Conservation (phyloP, 1,140 invertebrate species). For the Drosophila ambigua region DNA sequence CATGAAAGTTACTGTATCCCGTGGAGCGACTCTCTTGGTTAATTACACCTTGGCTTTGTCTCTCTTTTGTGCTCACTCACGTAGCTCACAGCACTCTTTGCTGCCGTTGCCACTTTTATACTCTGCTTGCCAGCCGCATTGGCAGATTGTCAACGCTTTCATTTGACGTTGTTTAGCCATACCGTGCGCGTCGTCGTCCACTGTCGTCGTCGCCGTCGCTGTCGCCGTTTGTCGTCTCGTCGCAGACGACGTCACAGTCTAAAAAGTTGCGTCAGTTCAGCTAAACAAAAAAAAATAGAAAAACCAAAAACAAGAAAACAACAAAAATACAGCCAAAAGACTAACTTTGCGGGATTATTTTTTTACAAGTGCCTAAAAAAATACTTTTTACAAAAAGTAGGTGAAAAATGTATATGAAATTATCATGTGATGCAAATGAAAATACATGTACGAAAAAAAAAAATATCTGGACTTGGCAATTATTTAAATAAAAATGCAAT, state of each 20-base stretch:
- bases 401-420: no score
- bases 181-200: slow-evolving; percentile 70
- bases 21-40: slow-evolving; percentile 4
- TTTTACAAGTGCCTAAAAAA: slow-evolving; percentile 22
- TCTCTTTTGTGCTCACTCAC: background rate
- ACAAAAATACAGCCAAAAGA: background rate
- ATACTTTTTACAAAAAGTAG: no score
- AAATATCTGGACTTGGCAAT: no score
- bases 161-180: slow-evolving; percentile 74
- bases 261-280: slow-evolving; percentile 70
- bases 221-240: slow-evolving; percentile 23
- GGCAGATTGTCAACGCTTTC: slow-evolving; percentile 64
- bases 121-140: slow-evolving; percentile 18
- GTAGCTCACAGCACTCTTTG: slow-evolving; percentile 3
- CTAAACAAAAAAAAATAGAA: slow-evolving; percentile 31
- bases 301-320: slow-evolving; percentile 8
- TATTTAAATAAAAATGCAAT: no score
- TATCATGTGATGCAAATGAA: no score
- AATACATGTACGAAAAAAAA: no score
- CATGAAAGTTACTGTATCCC: no score
- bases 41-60: background rate
- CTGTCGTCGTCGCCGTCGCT: slow-evolving; percentile 40
- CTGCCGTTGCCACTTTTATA: no score
- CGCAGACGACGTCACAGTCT: slow-evolving; percentile 56
- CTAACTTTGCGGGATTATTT: slow-evolving; percentile 44